Base-by-base conservation (phyloP, 2,113 vertebrate species). In the Pedetes capensis region DNA sequence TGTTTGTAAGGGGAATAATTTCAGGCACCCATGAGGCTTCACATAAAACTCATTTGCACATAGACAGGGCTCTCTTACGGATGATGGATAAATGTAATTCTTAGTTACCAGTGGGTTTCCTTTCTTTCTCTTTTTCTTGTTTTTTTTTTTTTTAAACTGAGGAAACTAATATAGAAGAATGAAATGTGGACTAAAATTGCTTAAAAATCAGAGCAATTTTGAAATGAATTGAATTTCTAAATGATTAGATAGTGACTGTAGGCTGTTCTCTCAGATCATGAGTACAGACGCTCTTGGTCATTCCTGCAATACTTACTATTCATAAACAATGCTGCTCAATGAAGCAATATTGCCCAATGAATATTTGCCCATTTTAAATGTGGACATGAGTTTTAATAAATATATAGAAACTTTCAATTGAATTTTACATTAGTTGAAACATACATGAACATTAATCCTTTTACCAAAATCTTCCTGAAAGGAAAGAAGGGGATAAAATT, bases 341-440 rank as follows among this genome's bases (percentile, higher is more conserved):
- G 49, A 94, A 84, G 39, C 39, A 55, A 74, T 29, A 17, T 63
- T 53, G 14, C 20, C 25, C 61, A 89, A 16, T 25, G 37, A 64
- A 55, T 29, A 61, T 55, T 37, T 88, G 66, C 68, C 25, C 34
- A 17, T 39, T 3, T 37, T 16, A 91, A 93, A 82, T 84, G 59
- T 39, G 74, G 25, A 64, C 81, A 37, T 84, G 80, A 66, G 69
- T 89, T 96, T 96, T 94, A 95, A 96, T 97, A 74, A 93, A 76
- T 59, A 93, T 20, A 57, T 93, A 63, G 95, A 96, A 94, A 66
- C 22, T 93, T 97, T 96, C 74, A 74, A 80, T 76, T 97, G 92
- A 91, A 95, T 96, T 92, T 95, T 93, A 94, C 90, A 95, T 88
- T 76, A 94, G 74, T 94, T 63, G 84, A 96, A 96, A 93, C 69